These are phyloP conservation scores for Andrena haemorrhoa DNA, from an alignment of 2,888 invertebrate genomes.

Conservation along the genomic window DNA sequence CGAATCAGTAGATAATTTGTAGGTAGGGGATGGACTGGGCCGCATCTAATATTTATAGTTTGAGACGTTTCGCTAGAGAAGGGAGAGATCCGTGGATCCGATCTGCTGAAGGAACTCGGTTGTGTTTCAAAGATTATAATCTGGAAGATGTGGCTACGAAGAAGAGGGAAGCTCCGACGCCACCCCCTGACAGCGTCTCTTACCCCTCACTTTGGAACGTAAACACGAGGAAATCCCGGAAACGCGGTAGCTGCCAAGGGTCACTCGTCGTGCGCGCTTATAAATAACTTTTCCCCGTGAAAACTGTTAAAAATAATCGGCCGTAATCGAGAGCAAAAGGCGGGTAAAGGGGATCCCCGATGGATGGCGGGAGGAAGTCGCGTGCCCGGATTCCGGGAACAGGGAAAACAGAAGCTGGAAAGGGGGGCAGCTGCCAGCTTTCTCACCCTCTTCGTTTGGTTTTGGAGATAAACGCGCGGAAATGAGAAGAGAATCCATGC, in stretches of 20 bases:
- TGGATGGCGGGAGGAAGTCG: constrained; percentile 41
- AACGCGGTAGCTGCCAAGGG: constrained; percentile 13
- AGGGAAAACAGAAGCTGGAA: constrained; percentile 36
- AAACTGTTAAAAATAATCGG: constrained; percentile 57
- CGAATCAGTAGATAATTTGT: too few relatives aligned
- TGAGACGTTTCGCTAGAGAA: neutral
- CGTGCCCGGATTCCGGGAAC: constrained; percentile 46
- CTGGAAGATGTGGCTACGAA: neutral
- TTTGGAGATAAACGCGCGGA: constrained; percentile 36
- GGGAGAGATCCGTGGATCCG: neutral
- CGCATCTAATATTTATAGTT: too few relatives aligned
- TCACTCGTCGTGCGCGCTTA: constrained; percentile 35
- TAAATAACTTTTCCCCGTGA: constrained; percentile 51
- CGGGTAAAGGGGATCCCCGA: constrained; percentile 4
- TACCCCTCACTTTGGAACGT: neutral
- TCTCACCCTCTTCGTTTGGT: constrained; percentile 38
- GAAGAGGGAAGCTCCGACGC: constrained; percentile 14
- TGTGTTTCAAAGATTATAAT: constrained; percentile 10
- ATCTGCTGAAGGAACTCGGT: neutral
- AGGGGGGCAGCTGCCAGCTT: constrained; percentile 46
- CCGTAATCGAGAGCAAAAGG: constrained; percentile 45
- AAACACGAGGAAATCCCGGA: constrained; percentile 28
- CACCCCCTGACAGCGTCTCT: constrained; percentile 4
- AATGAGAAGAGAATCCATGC: constrained; percentile 40
- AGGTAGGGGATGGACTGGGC: neutral